A percentile compares a stretch with the other conserved stretches of the same genome.
These are phyloP conservation scores for Pissodes strobi DNA, from an alignment of 1,140 invertebrate species.

Conservation along the genomic window DNA sequence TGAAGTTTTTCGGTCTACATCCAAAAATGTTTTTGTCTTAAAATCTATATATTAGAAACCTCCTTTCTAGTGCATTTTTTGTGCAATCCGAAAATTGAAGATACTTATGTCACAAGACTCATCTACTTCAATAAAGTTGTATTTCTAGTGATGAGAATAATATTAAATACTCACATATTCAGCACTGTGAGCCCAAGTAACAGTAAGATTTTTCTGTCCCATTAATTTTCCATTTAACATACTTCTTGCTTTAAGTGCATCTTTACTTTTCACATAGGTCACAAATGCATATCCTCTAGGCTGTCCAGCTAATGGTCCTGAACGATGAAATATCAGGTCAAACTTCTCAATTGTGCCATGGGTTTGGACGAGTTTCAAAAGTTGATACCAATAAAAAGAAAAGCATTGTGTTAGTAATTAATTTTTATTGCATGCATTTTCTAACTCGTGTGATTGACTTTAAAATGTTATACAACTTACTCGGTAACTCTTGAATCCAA, in stretches of 20 bases:
- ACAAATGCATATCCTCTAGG: constrained; percentile 93
- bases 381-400: constrained; percentile 79
- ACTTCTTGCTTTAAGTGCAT: constrained; percentile 69
- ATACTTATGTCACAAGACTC: too few species aligned
- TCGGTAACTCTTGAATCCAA: constrained; percentile 85
- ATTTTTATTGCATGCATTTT: too few species aligned
- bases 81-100: neutral
- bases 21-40: too few species aligned
- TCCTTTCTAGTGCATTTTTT: too few species aligned
- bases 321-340: constrained; percentile 90
- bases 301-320: constrained; percentile 83
- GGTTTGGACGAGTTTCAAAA: constrained; percentile 92
- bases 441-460: too few species aligned
- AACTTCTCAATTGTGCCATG: constrained; percentile 91
- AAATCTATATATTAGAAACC: too few species aligned
- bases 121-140: too few species aligned
- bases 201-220: constrained; percentile 74
- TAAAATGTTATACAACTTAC: constrained; percentile 66
- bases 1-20: too few species aligned
- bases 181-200: constrained; percentile 81
- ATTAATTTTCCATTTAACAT: constrained; percentile 76
- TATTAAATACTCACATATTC: constrained; percentile 61
- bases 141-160: too few species aligned
- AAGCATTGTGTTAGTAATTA: constrained; percentile 24
- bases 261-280: constrained; percentile 73